Percentiles rank a stretch among this genome's conserved stretches.
Conservation (phyloP, 2,797 vertebrate genomes). For the Octomys mimax region DNA sequence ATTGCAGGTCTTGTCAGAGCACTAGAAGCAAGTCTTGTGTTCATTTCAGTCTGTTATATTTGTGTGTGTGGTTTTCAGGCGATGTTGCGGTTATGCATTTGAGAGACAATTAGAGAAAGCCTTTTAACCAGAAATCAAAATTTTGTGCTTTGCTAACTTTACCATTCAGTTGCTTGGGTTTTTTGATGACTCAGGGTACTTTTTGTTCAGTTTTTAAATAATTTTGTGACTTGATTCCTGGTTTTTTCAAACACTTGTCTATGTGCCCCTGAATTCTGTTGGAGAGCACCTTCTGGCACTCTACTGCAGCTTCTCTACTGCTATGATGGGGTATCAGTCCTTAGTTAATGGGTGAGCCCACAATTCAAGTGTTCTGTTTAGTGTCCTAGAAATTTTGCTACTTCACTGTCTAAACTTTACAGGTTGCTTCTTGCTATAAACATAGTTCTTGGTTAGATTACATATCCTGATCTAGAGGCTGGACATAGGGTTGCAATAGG, state of each 20-base stretch:
- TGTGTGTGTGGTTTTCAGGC: neutral
- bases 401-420: conserved; percentile 45
- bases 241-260: conserved; percentile 4
- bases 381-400: conserved; percentile 52
- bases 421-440: conserved; percentile 60
- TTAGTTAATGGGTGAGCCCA: neutral
- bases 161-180: conserved; percentile 7
- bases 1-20: neutral
- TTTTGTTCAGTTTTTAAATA: conserved; percentile 31
- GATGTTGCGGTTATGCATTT: conserved; percentile 25
- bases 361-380: conserved; percentile 37
- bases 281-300: neutral
- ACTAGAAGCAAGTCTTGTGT: neutral
- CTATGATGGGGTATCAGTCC: neutral
- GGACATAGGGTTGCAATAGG: conserved; percentile 50
- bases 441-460: conserved; percentile 59
- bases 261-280: neutral
- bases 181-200: neutral
- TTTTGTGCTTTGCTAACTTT: neutral
- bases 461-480: conserved; percentile 26
- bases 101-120: conserved; percentile 49
- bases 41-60: neutral
- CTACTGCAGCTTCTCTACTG: conserved; percentile 1
- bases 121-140: conserved; percentile 40
- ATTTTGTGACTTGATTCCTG: conserved; percentile 37